Conservation (phyloP, 2,797 vertebrate genomes). For the Fistularia commersonii region DNA sequence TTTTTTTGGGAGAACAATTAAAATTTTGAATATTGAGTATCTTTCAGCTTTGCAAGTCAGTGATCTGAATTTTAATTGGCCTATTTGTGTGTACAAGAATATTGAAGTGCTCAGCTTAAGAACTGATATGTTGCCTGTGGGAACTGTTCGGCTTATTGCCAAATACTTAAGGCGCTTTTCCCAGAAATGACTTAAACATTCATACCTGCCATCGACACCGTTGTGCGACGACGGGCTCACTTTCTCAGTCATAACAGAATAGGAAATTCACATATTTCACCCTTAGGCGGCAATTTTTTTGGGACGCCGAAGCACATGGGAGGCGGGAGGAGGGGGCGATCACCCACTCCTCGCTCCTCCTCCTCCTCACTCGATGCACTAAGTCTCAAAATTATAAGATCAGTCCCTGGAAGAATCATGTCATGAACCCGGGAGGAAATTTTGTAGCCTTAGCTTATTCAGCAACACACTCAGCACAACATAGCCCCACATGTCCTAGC, state of each 20-base stretch:
- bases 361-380: too few species aligned
- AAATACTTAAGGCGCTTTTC: constrained; percentile 21
- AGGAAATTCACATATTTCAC: too few species aligned
- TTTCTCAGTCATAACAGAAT: constrained; percentile 26
- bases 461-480: constrained; percentile 71
- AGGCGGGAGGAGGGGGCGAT: constrained; percentile 23
- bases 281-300: too few species aligned
- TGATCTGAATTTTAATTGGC: constrained; percentile 37
- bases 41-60: constrained; percentile 15
- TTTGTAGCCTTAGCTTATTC: constrained; percentile 66
- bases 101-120: too few species aligned
- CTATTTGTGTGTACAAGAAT: constrained; percentile 41
- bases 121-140: constrained; percentile 38
- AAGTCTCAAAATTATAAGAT: constrained; percentile 57
- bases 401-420: constrained; percentile 51
- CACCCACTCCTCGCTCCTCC: constrained; percentile 7
- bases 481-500: constrained; percentile 46
- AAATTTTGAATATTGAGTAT: constrained; percentile 14
- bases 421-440: constrained; percentile 52
- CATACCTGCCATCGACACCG: constrained; percentile 26
- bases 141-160: constrained; percentile 33
- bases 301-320: constrained; percentile 7
- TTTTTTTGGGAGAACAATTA: constrained; percentile 6
- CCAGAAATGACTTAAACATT: background rate
- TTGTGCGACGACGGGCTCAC: constrained; percentile 19